Evolutionary conservation across 2,888 invertebrate species (phyloP), one percentile per base, ranked within the genome.

Genomic region (Dicranocentrus wangi): DNA sequence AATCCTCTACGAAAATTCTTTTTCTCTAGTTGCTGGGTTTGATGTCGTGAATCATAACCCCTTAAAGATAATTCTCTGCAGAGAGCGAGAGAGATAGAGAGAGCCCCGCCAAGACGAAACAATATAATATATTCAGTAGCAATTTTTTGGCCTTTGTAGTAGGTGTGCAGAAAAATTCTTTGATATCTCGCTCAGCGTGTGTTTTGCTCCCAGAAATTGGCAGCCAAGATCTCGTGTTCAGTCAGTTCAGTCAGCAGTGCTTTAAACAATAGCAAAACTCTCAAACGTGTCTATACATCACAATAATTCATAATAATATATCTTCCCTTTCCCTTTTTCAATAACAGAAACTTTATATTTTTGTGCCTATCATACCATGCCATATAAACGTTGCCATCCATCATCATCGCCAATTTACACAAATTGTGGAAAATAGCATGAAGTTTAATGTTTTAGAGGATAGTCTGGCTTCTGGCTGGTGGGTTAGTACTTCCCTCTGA

Each of bases 281-380:
- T 39, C 55, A 2, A 23, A 7, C 10, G 23, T 10, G 21, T 51
- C 10, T 5, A 13, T 51, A n/a, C 3, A 51, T 39, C 13, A 5
- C 39, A 8, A 39, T 3, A 47, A 15, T 47, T n/a, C n/a, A n/a
- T 47, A 47, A 3, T 47, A 10, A 10, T 32, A 10, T n/a, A 55
- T 5, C 55, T 55, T 55, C 55, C 55, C 55, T 55, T 55, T 55
- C 55, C 55, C 55, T 55, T 55, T 55, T 55, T 51, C 51, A 51
- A 13, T 17, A n/a, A 13, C n/a, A n/a, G n/a, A n/a, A n/a, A n/a
- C n/a, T 39, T 39, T 39, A 8, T 39, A 8, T 39, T 39, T 13
- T 39, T 39, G 39, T 8, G 39, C 13, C 13, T 39, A 39, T 8
- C 7, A 39, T 8, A 39, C 13, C 7, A 13, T 39, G 7, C 13